Base-by-base conservation (phyloP, 2,888 invertebrate species). In the Spilarctia lutea region DNA sequence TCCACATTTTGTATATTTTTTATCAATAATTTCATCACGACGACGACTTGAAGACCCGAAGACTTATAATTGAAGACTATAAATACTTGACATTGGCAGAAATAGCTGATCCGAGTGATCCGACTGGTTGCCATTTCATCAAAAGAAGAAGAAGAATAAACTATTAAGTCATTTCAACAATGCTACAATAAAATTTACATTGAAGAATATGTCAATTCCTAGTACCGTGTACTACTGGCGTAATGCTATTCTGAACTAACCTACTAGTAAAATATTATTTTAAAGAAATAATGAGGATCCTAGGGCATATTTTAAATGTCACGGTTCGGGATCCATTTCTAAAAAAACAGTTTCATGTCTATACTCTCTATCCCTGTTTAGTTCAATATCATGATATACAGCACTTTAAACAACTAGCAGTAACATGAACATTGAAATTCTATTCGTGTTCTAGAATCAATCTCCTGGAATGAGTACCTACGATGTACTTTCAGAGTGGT, bases 371-470 rank as follows among this genome's bases (percentile, higher is more conserved):
- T 63, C 30, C 60, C 30, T 3, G 13, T 60, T 60, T 27, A 63
- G 7, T 63, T 63, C 27, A 63, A 63, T 16, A 60, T 30, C 60
- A 27, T 63, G 16, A 63, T 30, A 6, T 63, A 63, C 30, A 4
- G 13, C 16, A 30, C 30, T 63, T 27, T 13, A 24, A 18, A 63
- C 30, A 30, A 60, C 60, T 52, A 52, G 27, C 16, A 68, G 24
- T 33, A 24, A 52, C 24, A 24, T 52, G 35, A 13, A 39, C 39
- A 67, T 72, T 67, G 42, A 72, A 72, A 73, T 75, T 79, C 67
- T 79, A 81, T 72, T 68, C 67, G 63, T 72, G 39, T 27, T 65
- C 63, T 30, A 63, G 69, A 65, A 65, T 39, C 56, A 35, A 72
- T 72, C 24, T 68, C 39, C 48, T 75, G 3, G 8, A 45, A 68